A percentile compares a stretch with the other conserved stretches of the same genome.
Conservation (phyloP, 2,113 vertebrate genomes). For the Gymnarchus niloticus region DNA sequence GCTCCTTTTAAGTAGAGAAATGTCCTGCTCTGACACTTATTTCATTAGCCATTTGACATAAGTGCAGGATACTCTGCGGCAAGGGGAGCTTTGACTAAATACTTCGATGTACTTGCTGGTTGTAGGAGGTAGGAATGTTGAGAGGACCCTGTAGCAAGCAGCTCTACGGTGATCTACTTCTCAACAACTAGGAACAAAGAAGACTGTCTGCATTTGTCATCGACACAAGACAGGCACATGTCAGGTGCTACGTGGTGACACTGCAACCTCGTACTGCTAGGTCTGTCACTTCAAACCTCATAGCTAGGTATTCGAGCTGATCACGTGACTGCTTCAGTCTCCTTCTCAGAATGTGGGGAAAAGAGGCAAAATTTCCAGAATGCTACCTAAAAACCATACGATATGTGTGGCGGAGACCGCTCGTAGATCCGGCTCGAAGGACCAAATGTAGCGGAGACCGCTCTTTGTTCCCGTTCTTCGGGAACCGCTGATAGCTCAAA, state of each 20-base stretch:
- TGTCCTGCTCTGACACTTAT: conserved; percentile 4
- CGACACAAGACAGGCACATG: background rate
- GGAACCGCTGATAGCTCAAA: too few species aligned
- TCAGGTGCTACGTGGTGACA: background rate
- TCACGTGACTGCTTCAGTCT: too few species aligned
- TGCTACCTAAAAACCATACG: too few species aligned
- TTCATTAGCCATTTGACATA: background rate
- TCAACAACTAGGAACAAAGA: background rate
- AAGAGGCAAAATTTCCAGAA: too few species aligned
- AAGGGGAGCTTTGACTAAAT: background rate
- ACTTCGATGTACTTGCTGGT: background rate
- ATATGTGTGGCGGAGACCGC: too few species aligned
- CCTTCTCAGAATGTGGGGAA: background rate
- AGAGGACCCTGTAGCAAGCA: background rate
- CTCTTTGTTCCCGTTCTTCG: too few species aligned
- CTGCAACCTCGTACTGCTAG: background rate
- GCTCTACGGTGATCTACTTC: background rate
- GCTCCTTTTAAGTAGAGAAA: conserved; percentile 11
- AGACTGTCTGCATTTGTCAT: background rate
- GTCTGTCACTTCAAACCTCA: background rate
- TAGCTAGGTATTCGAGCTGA: too few species aligned
- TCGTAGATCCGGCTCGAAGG: too few species aligned
- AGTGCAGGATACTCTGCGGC: background rate
- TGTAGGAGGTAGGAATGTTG: background rate
- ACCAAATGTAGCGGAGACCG: too few species aligned